Conservation (phyloP, 2,113 vertebrate species). For the Oreochromis spilurus region DNA sequence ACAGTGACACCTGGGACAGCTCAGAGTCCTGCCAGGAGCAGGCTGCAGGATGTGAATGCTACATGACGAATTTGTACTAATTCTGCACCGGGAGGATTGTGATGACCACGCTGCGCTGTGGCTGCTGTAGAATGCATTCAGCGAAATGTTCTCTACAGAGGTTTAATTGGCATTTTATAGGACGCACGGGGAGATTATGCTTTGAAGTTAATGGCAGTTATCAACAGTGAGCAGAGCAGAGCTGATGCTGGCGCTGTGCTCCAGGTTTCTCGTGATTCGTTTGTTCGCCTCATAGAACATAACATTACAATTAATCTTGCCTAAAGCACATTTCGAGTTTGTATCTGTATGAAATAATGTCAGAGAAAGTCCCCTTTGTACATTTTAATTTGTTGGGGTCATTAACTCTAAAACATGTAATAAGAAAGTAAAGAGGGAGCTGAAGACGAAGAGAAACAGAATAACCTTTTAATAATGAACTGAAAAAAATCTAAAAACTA, state of each 20-base stretch:
- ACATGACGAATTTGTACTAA: not conserved
- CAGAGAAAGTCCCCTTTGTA: not conserved
- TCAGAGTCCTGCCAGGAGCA: not conserved
- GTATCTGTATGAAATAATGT: not conserved
- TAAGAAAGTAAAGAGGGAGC: not conserved
- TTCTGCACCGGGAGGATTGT: not conserved
- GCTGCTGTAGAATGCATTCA: not conserved
- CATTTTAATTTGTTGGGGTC: not conserved
- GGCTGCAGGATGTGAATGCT: not conserved
- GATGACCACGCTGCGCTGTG: not conserved
- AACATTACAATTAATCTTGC: not conserved
- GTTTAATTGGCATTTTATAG: conserved; percentile 25
- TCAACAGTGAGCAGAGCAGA: conserved; percentile 1
- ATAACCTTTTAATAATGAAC: not conserved
- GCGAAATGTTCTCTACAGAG: not conserved
- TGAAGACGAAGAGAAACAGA: not conserved
- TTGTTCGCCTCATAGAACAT: not conserved
- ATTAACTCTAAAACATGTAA: not conserved
- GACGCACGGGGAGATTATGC: not conserved
- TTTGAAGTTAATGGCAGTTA: conserved; percentile 33
- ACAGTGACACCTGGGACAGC: conserved; percentile 42
- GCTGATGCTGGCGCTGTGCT: not conserved
- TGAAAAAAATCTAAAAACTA: not conserved
- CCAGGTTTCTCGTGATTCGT: not conserved
- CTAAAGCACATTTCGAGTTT: not conserved